phyloP scores from a whole-genome alignment of 2,797 vertebrate genomes.

The Sebastes iracundus region DNA sequence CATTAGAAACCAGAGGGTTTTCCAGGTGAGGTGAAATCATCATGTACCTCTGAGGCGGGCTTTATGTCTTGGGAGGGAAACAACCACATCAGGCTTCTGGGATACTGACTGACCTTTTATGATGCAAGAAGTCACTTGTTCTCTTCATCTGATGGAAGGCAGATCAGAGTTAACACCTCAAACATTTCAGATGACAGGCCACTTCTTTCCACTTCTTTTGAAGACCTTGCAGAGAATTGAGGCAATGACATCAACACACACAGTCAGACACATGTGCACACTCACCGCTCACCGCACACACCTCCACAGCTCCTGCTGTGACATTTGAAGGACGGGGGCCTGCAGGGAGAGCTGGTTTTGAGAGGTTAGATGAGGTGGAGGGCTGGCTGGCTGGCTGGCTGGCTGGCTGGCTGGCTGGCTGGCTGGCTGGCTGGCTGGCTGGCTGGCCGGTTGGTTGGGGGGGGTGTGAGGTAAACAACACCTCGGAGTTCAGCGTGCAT shows the following conservation, averaged over 20 bases:
- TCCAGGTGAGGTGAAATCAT: slow-evolving; percentile 12
- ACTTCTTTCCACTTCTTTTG: slow-evolving; percentile 1
- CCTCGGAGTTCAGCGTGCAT: slow-evolving; percentile 74
- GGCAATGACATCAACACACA: slow-evolving; percentile 9
- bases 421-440: background rate
- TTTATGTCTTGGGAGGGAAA: slow-evolving; percentile 19
- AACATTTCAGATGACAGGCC: slow-evolving; percentile 9
- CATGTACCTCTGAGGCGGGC: background rate
- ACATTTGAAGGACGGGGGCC: slow-evolving; percentile 74
- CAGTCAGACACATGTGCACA: background rate
- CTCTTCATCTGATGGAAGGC: background rate
- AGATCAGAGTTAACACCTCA: background rate
- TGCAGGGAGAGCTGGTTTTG: slow-evolving; percentile 60
- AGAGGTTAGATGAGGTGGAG: slow-evolving; percentile 59
- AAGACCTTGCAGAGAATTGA: slow-evolving; percentile 15
- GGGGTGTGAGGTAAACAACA: slow-evolving; percentile 77
- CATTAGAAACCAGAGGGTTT: background rate
- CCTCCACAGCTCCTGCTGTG: slow-evolving; percentile 44
- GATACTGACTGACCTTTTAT: slow-evolving; percentile 25
- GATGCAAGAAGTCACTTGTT: background rate
- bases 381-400: slow-evolving; percentile 21
- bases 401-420: no score
- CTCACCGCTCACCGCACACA: slow-evolving; percentile 5
- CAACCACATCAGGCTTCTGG: slow-evolving; percentile 30
- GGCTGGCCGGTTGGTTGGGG: background rate